Evolutionary conservation across 2,888 invertebrate genomes (phyloP), one percentile per base, ranked within the genome.

Genomic region (Sinotaia quadrata): DNA sequence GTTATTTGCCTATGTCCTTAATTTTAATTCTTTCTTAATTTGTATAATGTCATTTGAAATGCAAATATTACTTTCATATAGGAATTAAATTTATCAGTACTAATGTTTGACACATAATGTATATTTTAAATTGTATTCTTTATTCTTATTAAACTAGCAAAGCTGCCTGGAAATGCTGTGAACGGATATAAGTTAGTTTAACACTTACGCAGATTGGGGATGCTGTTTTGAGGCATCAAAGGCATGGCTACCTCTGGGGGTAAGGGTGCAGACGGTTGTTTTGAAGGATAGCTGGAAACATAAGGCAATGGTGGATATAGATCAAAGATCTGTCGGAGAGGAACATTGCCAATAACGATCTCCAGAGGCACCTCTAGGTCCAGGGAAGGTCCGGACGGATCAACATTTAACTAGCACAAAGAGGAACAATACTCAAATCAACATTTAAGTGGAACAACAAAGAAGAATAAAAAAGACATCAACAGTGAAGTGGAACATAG

Each of bases 291-390:
- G 8, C 4, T 54, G 1, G 33, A 8, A 24, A 3, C 47, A 47
- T 24, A 18, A 54, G 8, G 7, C 2, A 31, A 15, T 0, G 72
- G 71, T 0, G 66, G 71, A 49, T 65, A 72, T 41, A 73, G 73
- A 52, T 76, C 74, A 7, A 80, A 73, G 5, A 78, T 74, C 54
- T 71, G 72, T 1, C 72, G 75, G 10, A 84, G 72, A 2, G 85
- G 85, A 41, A 84, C 78, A 5, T 85, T 84, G 52, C 85, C 85
- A 34, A 86, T 76, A 31, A 85, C 75, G 41, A 86, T 71, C 33
- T 84, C 81, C n/a, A 85, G 62, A 5, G 85, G 84, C 21, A 86
- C 80, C 24, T 80, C 78, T 18, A 86, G 78, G 61, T 83, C 80
- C 67, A 81, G 75, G 5, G 78, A 76, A 7, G 81, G 79, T 15